A percentile compares a stretch with the other conserved stretches of the same genome.
Evolutionary conservation across 2,113 vertebrate genomes (phyloP).

Genomic region (Leucoraja erinaceus): DNA sequence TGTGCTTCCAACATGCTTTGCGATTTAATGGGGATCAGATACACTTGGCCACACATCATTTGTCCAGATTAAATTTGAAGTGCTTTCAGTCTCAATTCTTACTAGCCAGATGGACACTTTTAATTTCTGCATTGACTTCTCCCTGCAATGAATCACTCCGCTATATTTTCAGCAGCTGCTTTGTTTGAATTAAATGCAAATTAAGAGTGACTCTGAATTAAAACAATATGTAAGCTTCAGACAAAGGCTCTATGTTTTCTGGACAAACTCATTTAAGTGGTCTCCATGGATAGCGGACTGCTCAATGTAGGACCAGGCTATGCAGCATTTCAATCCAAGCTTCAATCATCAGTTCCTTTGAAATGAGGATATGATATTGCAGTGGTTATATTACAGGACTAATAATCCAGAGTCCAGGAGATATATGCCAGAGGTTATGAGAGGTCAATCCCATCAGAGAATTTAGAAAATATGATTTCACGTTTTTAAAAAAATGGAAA

Average conservation of each 20-base stretch:
- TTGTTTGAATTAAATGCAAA: slow-evolving; percentile 29
- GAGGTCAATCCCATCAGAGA: background rate
- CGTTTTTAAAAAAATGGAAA: background rate
- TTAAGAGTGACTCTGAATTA: slow-evolving; percentile 36
- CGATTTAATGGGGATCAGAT: slow-evolving; percentile 10
- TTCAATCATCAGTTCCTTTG: slow-evolving; percentile 6
- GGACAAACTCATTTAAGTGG: slow-evolving; percentile 2
- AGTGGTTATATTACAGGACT: background rate
- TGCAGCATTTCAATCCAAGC: background rate
- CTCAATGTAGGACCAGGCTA: background rate
- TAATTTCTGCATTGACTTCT: slow-evolving; percentile 20
- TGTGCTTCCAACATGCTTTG: background rate
- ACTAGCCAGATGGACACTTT: slow-evolving; percentile 20
- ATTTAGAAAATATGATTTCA: background rate
- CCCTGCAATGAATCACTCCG: slow-evolving; percentile 22
- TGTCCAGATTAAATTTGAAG: slow-evolving; percentile 22
- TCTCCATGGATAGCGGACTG: background rate
- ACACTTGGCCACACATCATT: background rate
- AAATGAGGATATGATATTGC: background rate
- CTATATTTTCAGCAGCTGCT: slow-evolving; percentile 27
- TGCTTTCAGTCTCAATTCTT: slow-evolving; percentile 26
- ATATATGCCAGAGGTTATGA: background rate
- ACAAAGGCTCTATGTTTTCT: slow-evolving; percentile 18
- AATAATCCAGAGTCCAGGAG: background rate
- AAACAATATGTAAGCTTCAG: slow-evolving; percentile 24